phyloP scores from a whole-genome alignment of 2,797 vertebrate genomes.

The Naso thynnoides region DNA sequence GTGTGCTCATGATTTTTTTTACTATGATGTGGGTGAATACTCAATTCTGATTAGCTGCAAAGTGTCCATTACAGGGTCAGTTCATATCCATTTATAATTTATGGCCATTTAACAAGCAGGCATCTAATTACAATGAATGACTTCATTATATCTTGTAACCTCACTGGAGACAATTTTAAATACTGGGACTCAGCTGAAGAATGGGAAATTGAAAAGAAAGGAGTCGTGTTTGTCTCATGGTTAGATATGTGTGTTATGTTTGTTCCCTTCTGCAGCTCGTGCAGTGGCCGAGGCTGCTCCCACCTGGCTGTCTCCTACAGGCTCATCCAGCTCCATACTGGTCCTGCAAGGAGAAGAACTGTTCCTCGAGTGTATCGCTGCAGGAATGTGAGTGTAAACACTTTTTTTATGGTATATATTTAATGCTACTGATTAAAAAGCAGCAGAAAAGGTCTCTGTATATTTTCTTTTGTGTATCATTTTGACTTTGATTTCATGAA shows the following conservation, averaged over 20 bases:
- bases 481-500: conserved; percentile 17
- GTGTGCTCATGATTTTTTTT: not conserved
- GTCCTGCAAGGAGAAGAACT: conserved; percentile 94
- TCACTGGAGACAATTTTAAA: too few species aligned
- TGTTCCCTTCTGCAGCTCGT: conserved; percentile 85
- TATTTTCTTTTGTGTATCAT: conserved; percentile 5
- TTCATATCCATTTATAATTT: too few species aligned
- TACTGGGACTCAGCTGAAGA: too few species aligned
- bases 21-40: too few species aligned
- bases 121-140: too few species aligned
- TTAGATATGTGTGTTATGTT: conserved; percentile 8
- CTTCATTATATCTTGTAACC: too few species aligned
- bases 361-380: conserved; percentile 95
- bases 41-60: too few species aligned
- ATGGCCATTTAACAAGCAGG: too few species aligned
- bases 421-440: not conserved
- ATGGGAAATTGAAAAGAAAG: too few species aligned
- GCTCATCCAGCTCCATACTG: conserved; percentile 89
- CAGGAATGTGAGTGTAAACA: conserved; percentile 90
- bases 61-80: too few species aligned
- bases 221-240: not conserved
- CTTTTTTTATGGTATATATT: not conserved
- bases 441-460: too few species aligned
- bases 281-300: conserved; percentile 91
- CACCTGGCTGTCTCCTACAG: conserved; percentile 92